A percentile compares a stretch with the other conserved stretches of the same genome.
Conservation (phyloP, 2,113 vertebrate species). For the Tonatia bakeri region DNA sequence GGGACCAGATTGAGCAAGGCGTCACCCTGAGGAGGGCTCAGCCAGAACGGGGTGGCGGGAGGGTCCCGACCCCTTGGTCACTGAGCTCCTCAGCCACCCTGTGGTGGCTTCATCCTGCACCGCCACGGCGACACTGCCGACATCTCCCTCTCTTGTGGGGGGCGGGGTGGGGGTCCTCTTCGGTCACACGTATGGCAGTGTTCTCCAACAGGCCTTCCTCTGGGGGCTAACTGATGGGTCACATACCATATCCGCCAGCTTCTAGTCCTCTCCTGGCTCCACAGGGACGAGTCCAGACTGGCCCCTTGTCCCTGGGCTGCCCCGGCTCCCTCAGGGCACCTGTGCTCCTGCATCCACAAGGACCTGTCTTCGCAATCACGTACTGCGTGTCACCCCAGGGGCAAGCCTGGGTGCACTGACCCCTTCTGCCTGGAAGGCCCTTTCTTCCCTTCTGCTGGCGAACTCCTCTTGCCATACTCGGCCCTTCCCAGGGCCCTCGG, state of each 20-base stretch:
- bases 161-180: fast-evolving
- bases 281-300: neutral
- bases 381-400: neutral
- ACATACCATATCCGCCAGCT: fast-evolving
- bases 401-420: fast-evolving
- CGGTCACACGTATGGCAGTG: fast-evolving
- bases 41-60: neutral
- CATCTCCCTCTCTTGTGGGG: neutral
- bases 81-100: neutral
- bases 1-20: neutral
- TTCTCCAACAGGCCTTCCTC: neutral
- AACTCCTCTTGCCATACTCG: neutral
- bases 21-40: neutral
- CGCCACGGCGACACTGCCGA: neutral
- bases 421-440: neutral
- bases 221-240: neutral
- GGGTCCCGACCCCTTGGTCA: fast-evolving
- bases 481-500: neutral
- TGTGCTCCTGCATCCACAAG: neutral
- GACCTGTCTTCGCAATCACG: too few species aligned
- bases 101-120: fast-evolving
- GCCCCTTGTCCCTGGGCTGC: neutral
- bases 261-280: neutral
- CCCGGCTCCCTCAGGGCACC: fast-evolving
- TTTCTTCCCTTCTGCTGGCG: neutral